A percentile compares a stretch with the other conserved stretches of the same genome.
These are phyloP conservation scores for Rhadina sibilatrix DNA, from an alignment of 2,113 vertebrate genomes.

Conservation along the genomic window DNA sequence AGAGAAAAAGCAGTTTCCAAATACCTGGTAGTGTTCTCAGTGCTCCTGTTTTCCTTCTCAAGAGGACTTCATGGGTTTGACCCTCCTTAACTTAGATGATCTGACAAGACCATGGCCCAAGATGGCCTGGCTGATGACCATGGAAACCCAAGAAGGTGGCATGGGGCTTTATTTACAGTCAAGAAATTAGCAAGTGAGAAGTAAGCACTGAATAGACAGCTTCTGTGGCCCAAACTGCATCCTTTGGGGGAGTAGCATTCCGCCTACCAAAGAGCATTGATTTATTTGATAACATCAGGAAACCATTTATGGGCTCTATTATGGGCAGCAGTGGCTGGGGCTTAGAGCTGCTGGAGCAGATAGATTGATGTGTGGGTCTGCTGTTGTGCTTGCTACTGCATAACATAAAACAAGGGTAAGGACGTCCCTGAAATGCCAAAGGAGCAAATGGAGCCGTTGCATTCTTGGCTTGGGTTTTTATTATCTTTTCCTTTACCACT, in stretches of 20 bases:
- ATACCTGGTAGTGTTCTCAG: background rate
- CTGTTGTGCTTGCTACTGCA: conserved; percentile 54
- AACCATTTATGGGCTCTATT: conserved; percentile 47
- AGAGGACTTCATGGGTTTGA: conserved; percentile 7
- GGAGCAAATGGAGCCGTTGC: background rate
- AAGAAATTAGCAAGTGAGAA: conserved; percentile 53
- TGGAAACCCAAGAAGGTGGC: conserved; percentile 64
- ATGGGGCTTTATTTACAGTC: conserved; percentile 39
- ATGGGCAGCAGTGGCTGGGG: background rate
- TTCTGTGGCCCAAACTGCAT: conserved; percentile 46
- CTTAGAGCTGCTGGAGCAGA: background rate
- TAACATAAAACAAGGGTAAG: conserved; percentile 20
- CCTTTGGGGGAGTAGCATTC: conserved; percentile 21
- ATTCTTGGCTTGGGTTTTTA: background rate
- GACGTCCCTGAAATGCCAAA: background rate
- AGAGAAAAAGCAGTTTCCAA: background rate
- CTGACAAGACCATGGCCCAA: background rate
- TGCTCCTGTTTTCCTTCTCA: background rate
- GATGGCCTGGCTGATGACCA: background rate
- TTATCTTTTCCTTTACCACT: background rate
- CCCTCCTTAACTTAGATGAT: conserved; percentile 26
- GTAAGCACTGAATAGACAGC: conserved; percentile 16
- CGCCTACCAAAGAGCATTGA: conserved; percentile 27
- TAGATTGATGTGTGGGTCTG: conserved; percentile 52
- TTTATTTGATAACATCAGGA: conserved; percentile 68